A percentile compares a stretch with the other conserved stretches of the same genome.
Evolutionary conservation across 2,888 invertebrate species (phyloP).

Genomic region (Gisinianus flammeolus): DNA sequence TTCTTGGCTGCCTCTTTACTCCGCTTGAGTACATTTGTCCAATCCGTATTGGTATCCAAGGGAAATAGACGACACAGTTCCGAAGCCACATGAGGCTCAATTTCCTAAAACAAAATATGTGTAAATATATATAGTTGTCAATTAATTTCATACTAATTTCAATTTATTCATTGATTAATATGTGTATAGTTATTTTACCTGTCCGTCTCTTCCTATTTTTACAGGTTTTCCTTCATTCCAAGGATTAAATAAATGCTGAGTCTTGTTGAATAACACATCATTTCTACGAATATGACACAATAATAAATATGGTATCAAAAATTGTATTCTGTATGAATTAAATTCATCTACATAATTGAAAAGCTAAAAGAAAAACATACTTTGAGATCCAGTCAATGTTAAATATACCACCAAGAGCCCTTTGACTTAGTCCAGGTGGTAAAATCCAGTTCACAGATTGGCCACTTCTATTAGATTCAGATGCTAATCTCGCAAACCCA

Average conservation of each 20-base stretch:
- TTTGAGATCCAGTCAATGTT: slow-evolving; percentile 95
- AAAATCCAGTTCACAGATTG: slow-evolving; percentile 90
- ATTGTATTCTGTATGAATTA: background rate
- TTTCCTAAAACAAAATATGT: slow-evolving; percentile 72
- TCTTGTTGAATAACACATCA: slow-evolving; percentile 89
- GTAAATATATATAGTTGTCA: background rate
- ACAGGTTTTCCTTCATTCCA: slow-evolving; percentile 99
- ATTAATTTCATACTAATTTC: too few relatives aligned
- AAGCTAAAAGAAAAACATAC: too few relatives aligned
- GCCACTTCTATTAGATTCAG: slow-evolving; percentile 87
- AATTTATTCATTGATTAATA: too few relatives aligned
- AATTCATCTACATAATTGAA: slow-evolving; percentile 20
- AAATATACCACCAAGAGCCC: slow-evolving; percentile 93
- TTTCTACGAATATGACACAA: slow-evolving; percentile 67
- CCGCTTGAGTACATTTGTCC: slow-evolving; percentile 83
- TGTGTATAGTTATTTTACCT: slow-evolving; percentile 60
- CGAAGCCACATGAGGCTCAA: slow-evolving; percentile 93
- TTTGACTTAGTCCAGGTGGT: slow-evolving; percentile 89
- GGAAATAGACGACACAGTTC: slow-evolving; percentile 93
- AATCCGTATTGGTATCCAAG: slow-evolving; percentile 86
- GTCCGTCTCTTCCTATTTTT: slow-evolving; percentile 97
- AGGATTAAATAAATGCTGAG: slow-evolving; percentile 90
- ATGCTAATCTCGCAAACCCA: slow-evolving; percentile 89
- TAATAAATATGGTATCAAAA: too few relatives aligned
- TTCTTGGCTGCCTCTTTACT: slow-evolving; percentile 82